Conservation (phyloP, 1,140 invertebrate species). For the Anadara kagoshimensis region DNA sequence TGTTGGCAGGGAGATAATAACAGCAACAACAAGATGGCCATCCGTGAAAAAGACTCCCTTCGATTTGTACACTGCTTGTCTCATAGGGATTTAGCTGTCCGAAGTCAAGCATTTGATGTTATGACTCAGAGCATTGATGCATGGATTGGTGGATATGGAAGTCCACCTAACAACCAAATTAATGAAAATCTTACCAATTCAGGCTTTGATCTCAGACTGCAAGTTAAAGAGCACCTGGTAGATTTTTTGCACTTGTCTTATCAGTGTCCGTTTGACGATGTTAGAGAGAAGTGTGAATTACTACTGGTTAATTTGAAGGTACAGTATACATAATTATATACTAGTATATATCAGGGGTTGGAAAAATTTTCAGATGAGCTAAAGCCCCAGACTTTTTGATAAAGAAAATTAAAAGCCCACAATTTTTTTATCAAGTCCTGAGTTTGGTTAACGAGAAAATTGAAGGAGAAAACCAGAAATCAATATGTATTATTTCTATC, state of each 20-base stretch:
- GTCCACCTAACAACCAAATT: slow-evolving; percentile 42
- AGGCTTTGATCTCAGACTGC: slow-evolving; percentile 43
- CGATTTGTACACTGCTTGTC: slow-evolving; percentile 57
- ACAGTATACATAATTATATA: too few species aligned
- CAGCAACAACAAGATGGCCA: neutral
- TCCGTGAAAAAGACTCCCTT: slow-evolving; percentile 54
- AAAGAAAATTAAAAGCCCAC: too few species aligned
- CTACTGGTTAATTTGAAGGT: too few species aligned
- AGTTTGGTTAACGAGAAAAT: too few species aligned
- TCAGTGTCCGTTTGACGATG: slow-evolving; percentile 65
- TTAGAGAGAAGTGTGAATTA: too few species aligned
- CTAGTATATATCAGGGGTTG: too few species aligned
- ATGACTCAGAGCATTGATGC: slow-evolving; percentile 52
- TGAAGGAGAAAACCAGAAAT: too few species aligned
- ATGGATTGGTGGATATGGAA: slow-evolving; percentile 63
- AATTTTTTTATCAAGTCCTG: too few species aligned
- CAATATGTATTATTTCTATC: too few species aligned
- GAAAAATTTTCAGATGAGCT: too few species aligned
- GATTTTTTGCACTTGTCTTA: slow-evolving; percentile 57
- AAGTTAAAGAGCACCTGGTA: slow-evolving; percentile 54
- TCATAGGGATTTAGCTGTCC: slow-evolving; percentile 46
- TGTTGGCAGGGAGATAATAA: too few species aligned
- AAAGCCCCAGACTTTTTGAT: too few species aligned
- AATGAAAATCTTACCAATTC: slow-evolving; percentile 19
- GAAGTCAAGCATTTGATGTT: slow-evolving; percentile 53